These are phyloP conservation scores for Manacus vitellinus DNA, from an alignment of 2,113 vertebrate species.

Conservation along the genomic window DNA sequence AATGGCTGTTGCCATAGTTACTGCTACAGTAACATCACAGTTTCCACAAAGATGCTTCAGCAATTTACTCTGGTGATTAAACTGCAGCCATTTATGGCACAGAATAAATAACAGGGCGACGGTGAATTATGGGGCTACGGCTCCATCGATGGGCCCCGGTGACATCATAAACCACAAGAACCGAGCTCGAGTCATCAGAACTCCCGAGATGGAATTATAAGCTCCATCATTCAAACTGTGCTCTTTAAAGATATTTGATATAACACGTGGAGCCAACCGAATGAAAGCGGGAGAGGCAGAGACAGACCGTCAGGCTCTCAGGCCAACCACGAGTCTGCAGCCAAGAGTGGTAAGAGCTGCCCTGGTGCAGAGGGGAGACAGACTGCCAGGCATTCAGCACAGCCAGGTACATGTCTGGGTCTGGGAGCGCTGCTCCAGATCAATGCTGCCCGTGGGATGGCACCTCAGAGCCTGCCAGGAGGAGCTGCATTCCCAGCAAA, in stretches of 20 bases:
- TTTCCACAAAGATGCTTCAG: constrained; percentile 67
- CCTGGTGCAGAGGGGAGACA: neutral
- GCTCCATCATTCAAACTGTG: constrained; percentile 17
- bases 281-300: neutral
- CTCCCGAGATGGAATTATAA: constrained; percentile 48
- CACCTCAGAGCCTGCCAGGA: neutral
- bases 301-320: neutral
- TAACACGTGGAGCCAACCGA: constrained; percentile 2
- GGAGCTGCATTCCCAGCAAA: neutral
- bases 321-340: neutral
- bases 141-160: constrained; percentile 41
- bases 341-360: constrained; percentile 1
- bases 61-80: constrained; percentile 64
- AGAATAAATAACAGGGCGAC: constrained; percentile 59
- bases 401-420: neutral
- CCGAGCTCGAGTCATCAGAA: constrained; percentile 39
- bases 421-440: neutral
- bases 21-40: constrained; percentile 16
- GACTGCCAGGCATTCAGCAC: neutral
- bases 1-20: neutral
- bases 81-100: constrained; percentile 54
- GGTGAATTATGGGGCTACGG: constrained; percentile 57
- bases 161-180: constrained; percentile 70
- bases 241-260: constrained; percentile 38
- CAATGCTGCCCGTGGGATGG: neutral